These are phyloP conservation scores for Burhinus oedicnemus DNA, from an alignment of 2,113 vertebrate genomes.

Conservation along the genomic window DNA sequence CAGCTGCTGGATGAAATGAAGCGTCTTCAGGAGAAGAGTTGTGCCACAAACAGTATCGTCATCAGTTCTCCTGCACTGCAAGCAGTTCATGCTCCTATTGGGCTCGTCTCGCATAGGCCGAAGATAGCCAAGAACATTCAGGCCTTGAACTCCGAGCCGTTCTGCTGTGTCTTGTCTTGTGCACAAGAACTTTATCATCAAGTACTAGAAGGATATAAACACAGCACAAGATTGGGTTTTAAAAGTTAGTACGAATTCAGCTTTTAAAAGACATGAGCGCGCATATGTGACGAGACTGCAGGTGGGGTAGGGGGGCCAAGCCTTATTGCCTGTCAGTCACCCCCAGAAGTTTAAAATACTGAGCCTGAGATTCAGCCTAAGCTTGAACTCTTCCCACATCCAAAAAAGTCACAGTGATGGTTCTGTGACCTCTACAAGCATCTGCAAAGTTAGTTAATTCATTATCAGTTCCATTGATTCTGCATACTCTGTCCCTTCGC, in stretches of 20 bases:
- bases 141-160: conserved; percentile 90
- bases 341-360: background rate
- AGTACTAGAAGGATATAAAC: conserved; percentile 73
- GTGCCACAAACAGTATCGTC: conserved; percentile 78
- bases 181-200: conserved; percentile 98
- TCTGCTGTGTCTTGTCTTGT: conserved; percentile 91
- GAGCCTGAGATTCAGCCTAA: background rate
- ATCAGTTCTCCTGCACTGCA: conserved; percentile 64
- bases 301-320: background rate
- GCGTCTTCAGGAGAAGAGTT: conserved; percentile 89
- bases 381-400: background rate
- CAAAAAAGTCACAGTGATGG: background rate
- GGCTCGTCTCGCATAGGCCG: conserved; percentile 75
- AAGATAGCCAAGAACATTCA: conserved; percentile 88
- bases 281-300: accelerated
- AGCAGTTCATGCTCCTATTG: conserved; percentile 71
- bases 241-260: background rate
- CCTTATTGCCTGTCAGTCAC: background rate
- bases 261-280: background rate
- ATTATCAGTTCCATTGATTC: background rate
- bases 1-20: conserved; percentile 94
- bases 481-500: background rate
- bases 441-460: background rate
- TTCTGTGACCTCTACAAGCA: background rate
- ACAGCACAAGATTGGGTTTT: background rate